Evolutionary conservation across 2,113 vertebrate species (phyloP).

Genomic region (Spizaetus ornatus): DNA sequence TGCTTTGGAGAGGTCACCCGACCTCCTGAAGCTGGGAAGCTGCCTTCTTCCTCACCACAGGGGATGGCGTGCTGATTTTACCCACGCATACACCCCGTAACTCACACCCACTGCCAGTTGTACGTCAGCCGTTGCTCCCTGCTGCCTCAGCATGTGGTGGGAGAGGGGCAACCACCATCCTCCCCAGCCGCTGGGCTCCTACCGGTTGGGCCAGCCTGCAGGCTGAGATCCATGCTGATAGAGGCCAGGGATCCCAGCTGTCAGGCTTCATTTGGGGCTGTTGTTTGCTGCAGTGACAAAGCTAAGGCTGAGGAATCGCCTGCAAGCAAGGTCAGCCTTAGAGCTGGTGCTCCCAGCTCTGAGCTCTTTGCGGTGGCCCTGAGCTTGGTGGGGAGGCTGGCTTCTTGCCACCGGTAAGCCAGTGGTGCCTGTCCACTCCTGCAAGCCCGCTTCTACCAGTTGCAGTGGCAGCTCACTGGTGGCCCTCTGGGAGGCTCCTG

Average conservation of each 20-base stretch:
- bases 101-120: neutral
- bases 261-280: neutral
- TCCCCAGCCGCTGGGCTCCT: neutral
- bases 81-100: neutral
- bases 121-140: neutral
- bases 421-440: fast-evolving
- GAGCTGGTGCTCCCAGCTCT: neutral
- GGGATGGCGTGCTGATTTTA: neutral
- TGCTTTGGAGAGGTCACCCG: neutral
- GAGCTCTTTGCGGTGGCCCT: neutral
- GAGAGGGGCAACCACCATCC: neutral
- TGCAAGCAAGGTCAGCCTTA: neutral
- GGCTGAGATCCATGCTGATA: neutral
- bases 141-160: neutral
- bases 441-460: fast-evolving
- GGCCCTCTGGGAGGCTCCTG: neutral
- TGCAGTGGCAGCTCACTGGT: neutral
- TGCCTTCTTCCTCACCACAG: neutral
- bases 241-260: fast-evolving
- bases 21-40: neutral
- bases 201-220: neutral
- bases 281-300: neutral
- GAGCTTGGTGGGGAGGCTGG: neutral
- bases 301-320: neutral
- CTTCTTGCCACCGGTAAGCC: neutral